Evolutionary conservation across 2,888 invertebrate genomes (phyloP), one percentile per base, ranked within the genome.

Genomic region (Dermolepida albohirtum): DNA sequence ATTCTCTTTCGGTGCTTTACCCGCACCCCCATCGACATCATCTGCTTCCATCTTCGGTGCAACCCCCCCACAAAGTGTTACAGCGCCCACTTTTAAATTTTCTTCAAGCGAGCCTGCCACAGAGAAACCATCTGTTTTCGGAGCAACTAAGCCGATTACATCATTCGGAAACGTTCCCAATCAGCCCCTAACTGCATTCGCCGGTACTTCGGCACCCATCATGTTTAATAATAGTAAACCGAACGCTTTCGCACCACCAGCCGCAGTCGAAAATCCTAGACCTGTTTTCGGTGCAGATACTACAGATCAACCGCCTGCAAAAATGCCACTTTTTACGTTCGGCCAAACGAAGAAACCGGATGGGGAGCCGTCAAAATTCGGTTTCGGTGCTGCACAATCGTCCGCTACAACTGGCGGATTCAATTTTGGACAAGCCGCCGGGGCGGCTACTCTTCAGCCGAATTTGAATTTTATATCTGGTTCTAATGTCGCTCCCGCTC

Each of bases 321-420:
- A 76, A 67, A 67, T 72, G n/a, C 70, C 79, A 1, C 69, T 72
- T 22, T 80, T 80, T 70, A 72, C 76, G 47, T 81, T 81, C 70
- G 79, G 78, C 5, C 59, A 73, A 8, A 49, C 73, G 75, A 70
- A 77, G 71, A 51, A 76, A 71, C 22, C 76, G 73, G 67, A 74
- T 29, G 44, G 67, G 63, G 75, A 75, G 34, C 75, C 77, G 52
- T 76, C 78, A 39, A 78, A 78, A 63, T 80, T 80, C 71, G 71
- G 73, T 51, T 74, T 72, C 64, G 14, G 68, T 47, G 27, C 55
- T 34, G 29, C 63, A 54, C 12, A 69, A 57, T 16, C 67, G 52
- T 16, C 71, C 52, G n/a, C 67, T 29, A 17, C 68, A n/a, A n/a
- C 78, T 67, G 80, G 80, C 1, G 74, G 74, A 17, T 82, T 81